Evolutionary conservation across 37 sponge, comb jelly and placozoan genomes (phyloP).

Genomic region (Mnemiopsis leidyi): DNA sequence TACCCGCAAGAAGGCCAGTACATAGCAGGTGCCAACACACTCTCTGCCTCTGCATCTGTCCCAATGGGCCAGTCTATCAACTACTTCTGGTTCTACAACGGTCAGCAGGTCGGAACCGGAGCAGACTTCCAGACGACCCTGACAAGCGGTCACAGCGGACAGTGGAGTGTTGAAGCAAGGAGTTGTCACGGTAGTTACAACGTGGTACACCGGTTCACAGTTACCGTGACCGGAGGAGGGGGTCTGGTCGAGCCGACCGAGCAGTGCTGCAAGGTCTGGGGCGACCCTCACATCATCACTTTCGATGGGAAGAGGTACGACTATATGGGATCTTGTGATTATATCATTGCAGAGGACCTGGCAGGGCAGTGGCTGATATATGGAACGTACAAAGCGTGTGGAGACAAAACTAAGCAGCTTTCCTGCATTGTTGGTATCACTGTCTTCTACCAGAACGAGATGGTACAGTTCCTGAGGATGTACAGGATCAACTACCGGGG

Average conservation of each 20-base stretch:
- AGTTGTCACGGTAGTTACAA: neutral
- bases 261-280: conserved; percentile 2
- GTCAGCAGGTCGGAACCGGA: neutral
- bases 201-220: neutral
- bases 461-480: conserved; percentile 34
- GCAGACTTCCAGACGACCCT: neutral
- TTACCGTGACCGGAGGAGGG: neutral
- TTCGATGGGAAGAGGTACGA: neutral
- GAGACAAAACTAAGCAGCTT: conserved; percentile 15
- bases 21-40: neutral
- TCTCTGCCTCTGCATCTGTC: neutral
- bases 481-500: conserved; percentile 1
- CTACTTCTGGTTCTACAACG: neutral
- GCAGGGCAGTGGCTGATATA: neutral
- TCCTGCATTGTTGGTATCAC: conserved; percentile 25
- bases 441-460: conserved; percentile 20
- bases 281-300: conserved; percentile 6
- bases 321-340: conserved; percentile 1
- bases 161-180: neutral
- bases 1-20: neutral
- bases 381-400: conserved; percentile 19
- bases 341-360: neutral
- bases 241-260: neutral
- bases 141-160: neutral
- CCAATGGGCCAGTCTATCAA: neutral